Evolutionary conservation across 2,888 invertebrate species (phyloP).

Genomic region (Lysandra coridon): DNA sequence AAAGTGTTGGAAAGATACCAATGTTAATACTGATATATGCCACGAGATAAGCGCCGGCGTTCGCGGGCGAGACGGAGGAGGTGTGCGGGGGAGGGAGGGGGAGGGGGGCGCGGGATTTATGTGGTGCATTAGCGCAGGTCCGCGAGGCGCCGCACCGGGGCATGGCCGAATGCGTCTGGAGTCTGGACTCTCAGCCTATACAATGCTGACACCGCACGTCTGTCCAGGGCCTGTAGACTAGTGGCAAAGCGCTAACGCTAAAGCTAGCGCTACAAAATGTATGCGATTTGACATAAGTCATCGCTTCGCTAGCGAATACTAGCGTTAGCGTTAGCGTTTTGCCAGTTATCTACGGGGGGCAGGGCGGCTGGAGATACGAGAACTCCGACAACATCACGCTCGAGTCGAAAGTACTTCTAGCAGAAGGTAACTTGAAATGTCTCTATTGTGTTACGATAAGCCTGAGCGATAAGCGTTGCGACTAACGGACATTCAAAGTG

Average conservation of each 20-base stretch:
- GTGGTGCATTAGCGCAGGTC: constrained; percentile 42
- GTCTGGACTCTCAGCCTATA: no score
- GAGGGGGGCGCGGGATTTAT: constrained; percentile 38
- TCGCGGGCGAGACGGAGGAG: neutral
- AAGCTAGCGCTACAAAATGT: no score
- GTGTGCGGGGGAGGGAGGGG: neutral
- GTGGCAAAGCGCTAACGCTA: no score
- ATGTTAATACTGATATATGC: neutral
- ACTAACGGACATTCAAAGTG: neutral
- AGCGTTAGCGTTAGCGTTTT: no score
- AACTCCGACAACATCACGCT: neutral
- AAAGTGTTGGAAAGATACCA: neutral
- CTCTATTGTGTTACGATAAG: neutral
- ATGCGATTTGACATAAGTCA: no score
- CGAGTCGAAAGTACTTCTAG: no score
- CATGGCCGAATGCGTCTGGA: neutral
- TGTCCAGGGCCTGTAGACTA: neutral
- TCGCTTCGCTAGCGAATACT: no score
- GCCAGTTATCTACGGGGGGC: no score
- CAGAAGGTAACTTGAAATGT: neutral
- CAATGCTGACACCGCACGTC: no score
- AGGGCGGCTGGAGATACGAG: no score
- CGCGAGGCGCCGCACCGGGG: constrained; percentile 12
- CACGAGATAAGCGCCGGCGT: neutral
- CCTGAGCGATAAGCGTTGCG: no score